Conservation (phyloP, 2,888 invertebrate genomes). For the Thereva nobilitata region DNA sequence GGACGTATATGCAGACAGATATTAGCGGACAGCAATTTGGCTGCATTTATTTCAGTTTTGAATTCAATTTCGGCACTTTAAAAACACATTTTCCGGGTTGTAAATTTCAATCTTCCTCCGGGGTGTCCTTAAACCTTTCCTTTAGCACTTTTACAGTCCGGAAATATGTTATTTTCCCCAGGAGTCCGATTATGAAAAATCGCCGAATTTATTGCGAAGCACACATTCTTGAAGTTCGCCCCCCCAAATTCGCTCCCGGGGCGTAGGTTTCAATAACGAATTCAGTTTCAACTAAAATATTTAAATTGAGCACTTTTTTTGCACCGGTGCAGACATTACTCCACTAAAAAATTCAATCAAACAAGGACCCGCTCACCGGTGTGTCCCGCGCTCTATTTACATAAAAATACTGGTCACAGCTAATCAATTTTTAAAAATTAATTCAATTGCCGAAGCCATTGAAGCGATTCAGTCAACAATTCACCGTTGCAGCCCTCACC, state of each 20-base stretch:
- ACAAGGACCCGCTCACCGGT: neutral
- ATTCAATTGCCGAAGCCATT: slow-evolving; percentile 57
- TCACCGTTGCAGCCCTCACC: slow-evolving; percentile 7
- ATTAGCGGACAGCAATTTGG: too few relatives aligned
- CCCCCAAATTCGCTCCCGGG: slow-evolving; percentile 51
- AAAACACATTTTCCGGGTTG: too few relatives aligned
- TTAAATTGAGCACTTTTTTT: slow-evolving; percentile 6
- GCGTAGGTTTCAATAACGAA: neutral
- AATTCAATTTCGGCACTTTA: too few relatives aligned
- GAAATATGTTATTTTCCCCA: slow-evolving; percentile 31
- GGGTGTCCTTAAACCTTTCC: too few relatives aligned
- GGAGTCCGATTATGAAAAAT: slow-evolving; percentile 46
- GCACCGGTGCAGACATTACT: neutral
- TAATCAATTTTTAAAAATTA: slow-evolving; percentile 59
- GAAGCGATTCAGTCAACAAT: slow-evolving; percentile 47
- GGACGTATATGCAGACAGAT: too few relatives aligned
- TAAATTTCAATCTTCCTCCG: too few relatives aligned
- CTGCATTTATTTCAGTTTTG: too few relatives aligned
- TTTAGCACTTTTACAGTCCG: too few relatives aligned
- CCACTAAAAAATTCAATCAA: slow-evolving; percentile 21
- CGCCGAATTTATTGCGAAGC: slow-evolving; percentile 53
- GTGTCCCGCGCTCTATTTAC: slow-evolving; percentile 22
- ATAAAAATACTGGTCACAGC: slow-evolving; percentile 45
- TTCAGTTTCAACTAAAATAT: slow-evolving; percentile 12
- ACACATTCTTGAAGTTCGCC: slow-evolving; percentile 55